A percentile compares a stretch with the other conserved stretches of the same genome.
Evolutionary conservation across 2,113 vertebrate species (phyloP).

Genomic region (Bubo bubo): DNA sequence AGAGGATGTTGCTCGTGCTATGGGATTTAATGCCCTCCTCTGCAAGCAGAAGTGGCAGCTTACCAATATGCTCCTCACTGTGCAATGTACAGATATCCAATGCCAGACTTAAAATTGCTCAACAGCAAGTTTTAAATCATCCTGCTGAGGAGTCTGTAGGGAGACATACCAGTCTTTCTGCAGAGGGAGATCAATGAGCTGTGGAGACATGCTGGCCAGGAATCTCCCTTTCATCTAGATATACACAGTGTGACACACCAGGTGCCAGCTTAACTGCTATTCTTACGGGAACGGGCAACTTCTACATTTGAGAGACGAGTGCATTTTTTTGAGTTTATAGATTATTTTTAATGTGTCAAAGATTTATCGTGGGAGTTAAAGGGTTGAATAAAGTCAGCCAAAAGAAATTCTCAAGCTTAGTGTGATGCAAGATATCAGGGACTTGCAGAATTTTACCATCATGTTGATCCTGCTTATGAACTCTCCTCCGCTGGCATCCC

Average conservation of each 20-base stretch:
- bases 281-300: conserved; percentile 50
- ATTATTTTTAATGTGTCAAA: conserved; percentile 62
- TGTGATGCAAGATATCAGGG: conserved; percentile 33
- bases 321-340: conserved; percentile 29
- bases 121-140: conserved; percentile 77
- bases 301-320: conserved; percentile 8
- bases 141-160: conserved; percentile 64
- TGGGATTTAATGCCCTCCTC: conserved; percentile 47
- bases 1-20: conserved; percentile 8
- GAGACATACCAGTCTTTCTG: conserved; percentile 73
- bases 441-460: conserved; percentile 5
- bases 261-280: conserved; percentile 65
- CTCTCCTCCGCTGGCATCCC: background rate
- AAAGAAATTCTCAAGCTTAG: conserved; percentile 50
- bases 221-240: conserved; percentile 72
- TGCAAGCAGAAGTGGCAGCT: conserved; percentile 45
- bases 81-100: conserved; percentile 41
- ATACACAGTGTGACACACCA: conserved; percentile 58
- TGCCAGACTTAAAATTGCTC: conserved; percentile 70
- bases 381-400: conserved; percentile 46
- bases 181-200: conserved; percentile 76
- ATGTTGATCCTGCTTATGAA: conserved; percentile 3
- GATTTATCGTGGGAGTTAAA: conserved; percentile 54
- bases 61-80: conserved; percentile 47
- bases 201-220: conserved; percentile 74